Conservation (phyloP, 2,888 invertebrate genomes). For the Epicampocera succincta region DNA sequence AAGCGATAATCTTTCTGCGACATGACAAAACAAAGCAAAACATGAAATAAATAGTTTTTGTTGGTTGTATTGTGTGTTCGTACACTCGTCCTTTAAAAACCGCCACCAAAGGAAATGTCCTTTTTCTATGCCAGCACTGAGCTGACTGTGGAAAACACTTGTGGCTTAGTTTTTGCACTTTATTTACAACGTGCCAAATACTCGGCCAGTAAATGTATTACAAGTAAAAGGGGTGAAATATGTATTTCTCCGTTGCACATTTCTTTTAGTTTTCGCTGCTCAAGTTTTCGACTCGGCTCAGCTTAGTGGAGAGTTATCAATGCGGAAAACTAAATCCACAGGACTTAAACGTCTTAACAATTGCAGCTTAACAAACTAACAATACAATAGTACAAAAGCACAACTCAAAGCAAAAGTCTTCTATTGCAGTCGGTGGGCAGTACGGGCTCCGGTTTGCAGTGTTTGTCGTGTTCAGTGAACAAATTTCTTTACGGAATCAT, state of each 20-base stretch:
- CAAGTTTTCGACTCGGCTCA: conserved; percentile 47
- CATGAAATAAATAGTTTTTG: not conserved
- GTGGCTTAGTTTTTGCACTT: conserved; percentile 17
- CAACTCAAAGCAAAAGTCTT: not conserved
- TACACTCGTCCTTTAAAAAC: not conserved
- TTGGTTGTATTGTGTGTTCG: not conserved
- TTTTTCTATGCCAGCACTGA: conserved; percentile 9
- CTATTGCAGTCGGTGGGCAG: not conserved
- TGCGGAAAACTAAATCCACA: conserved; percentile 76
- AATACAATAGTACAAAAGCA: conserved; percentile 7
- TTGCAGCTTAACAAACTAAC: conserved; percentile 52
- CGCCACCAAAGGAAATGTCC: conserved; percentile 27
- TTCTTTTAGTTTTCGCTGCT: not conserved
- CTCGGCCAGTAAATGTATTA: not conserved
- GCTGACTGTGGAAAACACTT: conserved; percentile 52
- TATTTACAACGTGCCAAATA: conserved; percentile 39
- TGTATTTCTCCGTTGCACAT: not conserved
- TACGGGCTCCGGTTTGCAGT: not conserved
- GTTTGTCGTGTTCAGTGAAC: conserved; percentile 49
- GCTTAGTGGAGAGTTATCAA: conserved; percentile 74
- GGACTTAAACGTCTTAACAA: conserved; percentile 58
- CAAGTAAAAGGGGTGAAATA: conserved; percentile 25
- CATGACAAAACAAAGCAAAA: conserved; percentile 9
- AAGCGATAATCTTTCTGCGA: conserved; percentile 26
- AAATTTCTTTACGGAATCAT: conserved; percentile 35